phyloP scores from a whole-genome alignment of 2,888 invertebrate genomes.

The Dorcus hopei region DNA sequence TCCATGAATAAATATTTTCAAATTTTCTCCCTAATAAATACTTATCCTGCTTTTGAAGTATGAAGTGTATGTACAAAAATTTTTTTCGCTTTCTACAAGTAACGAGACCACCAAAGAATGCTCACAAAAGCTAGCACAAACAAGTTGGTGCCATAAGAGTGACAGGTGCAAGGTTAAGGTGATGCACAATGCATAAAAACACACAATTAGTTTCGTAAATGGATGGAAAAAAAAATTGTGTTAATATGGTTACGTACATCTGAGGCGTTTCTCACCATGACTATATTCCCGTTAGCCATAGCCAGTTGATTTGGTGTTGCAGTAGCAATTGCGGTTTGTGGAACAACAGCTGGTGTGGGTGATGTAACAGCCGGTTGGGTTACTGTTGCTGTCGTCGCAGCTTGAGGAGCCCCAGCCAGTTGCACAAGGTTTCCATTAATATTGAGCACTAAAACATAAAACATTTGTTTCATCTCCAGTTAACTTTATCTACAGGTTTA shows the following conservation, averaged over 20 bases:
- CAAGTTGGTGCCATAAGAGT: too few relatives aligned
- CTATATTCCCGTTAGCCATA: conserved; percentile 69
- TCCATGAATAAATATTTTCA: too few relatives aligned
- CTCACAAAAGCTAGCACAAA: too few relatives aligned
- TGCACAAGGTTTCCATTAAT: conserved; percentile 77
- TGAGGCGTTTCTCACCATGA: conserved; percentile 61
- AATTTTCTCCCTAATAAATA: too few relatives aligned
- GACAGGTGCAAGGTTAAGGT: too few relatives aligned
- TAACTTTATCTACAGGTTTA: too few relatives aligned
- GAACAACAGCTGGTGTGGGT: conserved; percentile 45
- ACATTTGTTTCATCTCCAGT: conserved; percentile 2
- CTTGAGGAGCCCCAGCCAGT: conserved; percentile 48
- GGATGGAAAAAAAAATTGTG: conserved; percentile 2
- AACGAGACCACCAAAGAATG: too few relatives aligned
- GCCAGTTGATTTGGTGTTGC: conserved; percentile 55
- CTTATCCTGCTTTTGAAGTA: too few relatives aligned
- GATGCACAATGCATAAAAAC: too few relatives aligned
- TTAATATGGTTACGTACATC: conserved; percentile 39
- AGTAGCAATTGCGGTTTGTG: conserved; percentile 39
- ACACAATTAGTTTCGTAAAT: too few relatives aligned
- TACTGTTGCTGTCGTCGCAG: conserved; percentile 36
- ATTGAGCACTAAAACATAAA: conserved; percentile 63
- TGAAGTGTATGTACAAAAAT: too few relatives aligned
- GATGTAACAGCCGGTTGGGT: conserved; percentile 44
- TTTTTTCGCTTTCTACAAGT: too few relatives aligned